A percentile compares a stretch with the other conserved stretches of the same genome.
Conservation (phyloP, 2,888 invertebrate genomes). For the Drosophila gaucha region DNA sequence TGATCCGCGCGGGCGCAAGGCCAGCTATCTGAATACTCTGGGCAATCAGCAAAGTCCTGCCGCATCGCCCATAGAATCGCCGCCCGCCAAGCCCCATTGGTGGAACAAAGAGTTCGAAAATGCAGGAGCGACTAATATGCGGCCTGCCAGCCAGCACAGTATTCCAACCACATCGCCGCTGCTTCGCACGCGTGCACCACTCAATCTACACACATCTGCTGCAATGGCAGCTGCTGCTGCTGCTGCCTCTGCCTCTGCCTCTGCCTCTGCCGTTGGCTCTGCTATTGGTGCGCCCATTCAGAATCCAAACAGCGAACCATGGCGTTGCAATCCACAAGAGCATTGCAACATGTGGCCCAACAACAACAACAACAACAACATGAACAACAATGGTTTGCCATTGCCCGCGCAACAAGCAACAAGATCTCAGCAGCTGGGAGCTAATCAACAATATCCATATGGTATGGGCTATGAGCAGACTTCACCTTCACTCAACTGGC, state of each 20-base stretch:
- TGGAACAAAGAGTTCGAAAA: background rate
- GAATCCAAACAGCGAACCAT: background rate
- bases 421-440: background rate
- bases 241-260: background rate
- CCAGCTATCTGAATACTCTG: background rate
- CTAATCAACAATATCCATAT: constrained; percentile 6
- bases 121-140: background rate
- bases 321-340: constrained; percentile 1
- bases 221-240: background rate
- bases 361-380: constrained; percentile 6
- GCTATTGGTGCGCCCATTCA: background rate
- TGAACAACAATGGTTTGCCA: constrained; percentile 6
- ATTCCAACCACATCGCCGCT: background rate
- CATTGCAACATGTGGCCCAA: constrained; percentile 17
- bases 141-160: background rate
- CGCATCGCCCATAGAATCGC: background rate
- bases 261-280: background rate
- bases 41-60: background rate
- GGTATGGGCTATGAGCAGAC: constrained; percentile 2
- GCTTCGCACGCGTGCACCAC: background rate
- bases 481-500: constrained; percentile 8
- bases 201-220: background rate
- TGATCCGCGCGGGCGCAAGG: constrained; percentile 41
- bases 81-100: background rate
- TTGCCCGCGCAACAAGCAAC: background rate